Evolutionary conservation across 1,140 invertebrate species (phyloP).

Genomic region (Laupala kohalensis): DNA sequence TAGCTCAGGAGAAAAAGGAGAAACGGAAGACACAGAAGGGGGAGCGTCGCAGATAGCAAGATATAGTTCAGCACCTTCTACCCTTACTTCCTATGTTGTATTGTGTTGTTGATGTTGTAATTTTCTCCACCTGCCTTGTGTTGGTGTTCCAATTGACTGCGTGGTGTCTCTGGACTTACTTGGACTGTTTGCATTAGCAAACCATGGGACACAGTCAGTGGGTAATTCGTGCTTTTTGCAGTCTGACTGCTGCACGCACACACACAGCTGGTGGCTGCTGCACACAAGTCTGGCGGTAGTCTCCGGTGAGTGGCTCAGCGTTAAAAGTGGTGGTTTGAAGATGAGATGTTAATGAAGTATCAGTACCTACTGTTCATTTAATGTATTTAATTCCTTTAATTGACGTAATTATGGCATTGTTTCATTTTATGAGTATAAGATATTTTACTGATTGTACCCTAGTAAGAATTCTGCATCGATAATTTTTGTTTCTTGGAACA

Average conservation of each 20-base stretch:
- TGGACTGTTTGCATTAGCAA: constrained; percentile 6
- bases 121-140: constrained; percentile 8
- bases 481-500: background rate
- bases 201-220: constrained; percentile 6
- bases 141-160: background rate
- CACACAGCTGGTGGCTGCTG: no score
- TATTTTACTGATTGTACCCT: no score
- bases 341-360: no score
- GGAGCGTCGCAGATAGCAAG: constrained; percentile 65
- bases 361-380: no score
- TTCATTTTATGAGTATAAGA: no score
- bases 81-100: background rate
- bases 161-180: background rate
- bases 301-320: no score
- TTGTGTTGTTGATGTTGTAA: constrained; percentile 12
- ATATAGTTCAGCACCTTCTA: background rate
- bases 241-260: background rate
- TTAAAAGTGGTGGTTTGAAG: no score
- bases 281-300: no score
- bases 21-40: constrained; percentile 77
- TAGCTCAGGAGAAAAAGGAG: constrained; percentile 74
- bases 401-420: no score
- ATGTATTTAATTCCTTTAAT: no score
- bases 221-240: background rate
- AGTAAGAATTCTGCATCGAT: no score